phyloP scores from a whole-genome alignment of 2,888 invertebrate genomes.

The Tipula lateralis region DNA sequence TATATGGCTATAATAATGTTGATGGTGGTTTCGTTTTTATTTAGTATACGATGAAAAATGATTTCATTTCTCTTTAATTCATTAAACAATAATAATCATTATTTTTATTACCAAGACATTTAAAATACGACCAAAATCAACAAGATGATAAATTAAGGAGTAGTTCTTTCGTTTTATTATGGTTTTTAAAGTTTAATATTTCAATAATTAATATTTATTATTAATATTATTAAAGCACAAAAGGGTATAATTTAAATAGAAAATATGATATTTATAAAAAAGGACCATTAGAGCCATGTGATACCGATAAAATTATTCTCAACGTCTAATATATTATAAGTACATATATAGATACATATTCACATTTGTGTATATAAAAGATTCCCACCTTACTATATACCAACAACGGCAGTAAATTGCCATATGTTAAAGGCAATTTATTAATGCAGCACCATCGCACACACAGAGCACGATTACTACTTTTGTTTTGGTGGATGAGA shows the following conservation, averaged over 20 bases:
- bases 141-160: background rate
- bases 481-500: background rate
- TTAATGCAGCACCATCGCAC: background rate
- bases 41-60: constrained; percentile 9
- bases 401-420: background rate
- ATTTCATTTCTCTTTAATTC: constrained; percentile 19
- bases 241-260: background rate
- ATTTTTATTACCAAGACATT: background rate
- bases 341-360: too few relatives aligned
- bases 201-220: constrained; percentile 15
- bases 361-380: background rate
- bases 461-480: background rate
- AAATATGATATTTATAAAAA: background rate
- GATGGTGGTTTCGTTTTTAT: background rate
- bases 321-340: background rate
- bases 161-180: background rate
- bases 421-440: background rate
- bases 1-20: background rate
- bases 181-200: background rate
- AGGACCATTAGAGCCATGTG: constrained; percentile 11
- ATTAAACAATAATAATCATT: background rate
- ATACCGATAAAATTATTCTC: constrained; percentile 19
- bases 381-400: background rate
- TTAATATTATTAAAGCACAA: constrained; percentile 24
- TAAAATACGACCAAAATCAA: background rate